Evolutionary conservation across 2,888 invertebrate species (phyloP).

Genomic region (Neoitamus cyanurus): DNA sequence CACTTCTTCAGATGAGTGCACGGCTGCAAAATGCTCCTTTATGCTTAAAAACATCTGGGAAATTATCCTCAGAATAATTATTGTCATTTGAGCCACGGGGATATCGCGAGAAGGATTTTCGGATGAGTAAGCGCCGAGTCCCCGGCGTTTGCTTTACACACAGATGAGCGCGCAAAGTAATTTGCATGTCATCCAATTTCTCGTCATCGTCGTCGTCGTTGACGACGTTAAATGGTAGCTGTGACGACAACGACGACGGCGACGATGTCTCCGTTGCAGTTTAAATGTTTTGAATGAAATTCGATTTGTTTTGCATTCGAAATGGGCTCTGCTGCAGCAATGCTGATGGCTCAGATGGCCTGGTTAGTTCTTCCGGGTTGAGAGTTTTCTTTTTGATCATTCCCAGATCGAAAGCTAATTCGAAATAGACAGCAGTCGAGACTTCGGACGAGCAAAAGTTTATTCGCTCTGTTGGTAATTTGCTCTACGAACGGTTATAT

Average conservation of each 20-base stretch:
- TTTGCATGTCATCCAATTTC: neutral
- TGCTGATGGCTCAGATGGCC: no score
- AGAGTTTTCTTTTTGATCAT: neutral
- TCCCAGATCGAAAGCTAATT: neutral
- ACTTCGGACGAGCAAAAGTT: neutral
- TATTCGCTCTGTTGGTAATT: neutral
- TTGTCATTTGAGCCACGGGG: neutral
- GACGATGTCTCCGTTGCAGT: neutral
- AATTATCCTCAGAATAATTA: constrained; percentile 24
- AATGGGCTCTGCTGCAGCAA: neutral
- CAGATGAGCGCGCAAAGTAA: constrained; percentile 15
- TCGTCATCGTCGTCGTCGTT: neutral
- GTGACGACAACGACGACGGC: neutral
- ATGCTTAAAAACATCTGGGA: constrained; percentile 29
- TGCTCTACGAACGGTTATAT: neutral
- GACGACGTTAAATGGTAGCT: neutral
- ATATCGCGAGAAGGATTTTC: neutral
- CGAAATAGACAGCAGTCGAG: neutral
- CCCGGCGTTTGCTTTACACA: neutral
- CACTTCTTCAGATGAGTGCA: neutral
- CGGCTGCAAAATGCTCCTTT: neutral
- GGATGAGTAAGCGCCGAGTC: neutral
- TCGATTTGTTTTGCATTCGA: neutral
- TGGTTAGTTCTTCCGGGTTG: neutral
- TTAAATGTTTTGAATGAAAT: neutral